Conservation (phyloP, 2,888 invertebrate genomes). For the Podotricha telesiphe region DNA sequence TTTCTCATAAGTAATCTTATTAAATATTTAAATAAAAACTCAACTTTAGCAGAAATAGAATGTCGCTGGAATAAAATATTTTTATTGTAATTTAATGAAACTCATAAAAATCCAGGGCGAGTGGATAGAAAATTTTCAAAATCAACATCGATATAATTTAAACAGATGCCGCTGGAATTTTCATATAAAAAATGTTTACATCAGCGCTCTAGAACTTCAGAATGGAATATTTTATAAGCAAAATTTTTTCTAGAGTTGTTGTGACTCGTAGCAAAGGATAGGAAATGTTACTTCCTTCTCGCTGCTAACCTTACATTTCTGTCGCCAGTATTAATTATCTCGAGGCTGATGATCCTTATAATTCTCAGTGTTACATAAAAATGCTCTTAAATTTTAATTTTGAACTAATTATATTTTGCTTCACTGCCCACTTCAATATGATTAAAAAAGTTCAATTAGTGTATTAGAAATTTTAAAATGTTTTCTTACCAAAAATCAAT, state of each 20-base stretch:
- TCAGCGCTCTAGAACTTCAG: slow-evolving; percentile 19
- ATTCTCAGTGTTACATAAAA: slow-evolving; percentile 35
- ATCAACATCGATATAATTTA: slow-evolving; percentile 21
- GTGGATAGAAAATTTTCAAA: slow-evolving; percentile 5
- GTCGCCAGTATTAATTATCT: slow-evolving; percentile 38
- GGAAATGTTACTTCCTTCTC: slow-evolving; percentile 38
- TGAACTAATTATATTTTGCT: slow-evolving; percentile 21
- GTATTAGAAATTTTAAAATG: no score
- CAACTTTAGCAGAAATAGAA: neutral
- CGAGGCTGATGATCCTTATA: slow-evolving; percentile 39
- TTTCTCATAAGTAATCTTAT: neutral
- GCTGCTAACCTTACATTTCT: slow-evolving; percentile 34
- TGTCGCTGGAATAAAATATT: neutral
- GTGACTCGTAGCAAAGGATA: slow-evolving; percentile 32
- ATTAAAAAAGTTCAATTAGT: neutral
- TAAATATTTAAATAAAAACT: slow-evolving; percentile 6
- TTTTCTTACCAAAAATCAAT: no score
- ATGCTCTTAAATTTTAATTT: slow-evolving; percentile 35
- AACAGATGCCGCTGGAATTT: slow-evolving; percentile 16
- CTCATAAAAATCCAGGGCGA: slow-evolving; percentile 12
- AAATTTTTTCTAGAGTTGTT: slow-evolving; percentile 33
- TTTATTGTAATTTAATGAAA: slow-evolving; percentile 11
- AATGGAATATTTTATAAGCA: slow-evolving; percentile 34
- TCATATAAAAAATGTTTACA: slow-evolving; percentile 20
- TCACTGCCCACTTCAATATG: neutral